Base-by-base conservation (phyloP, 64 coral and sea anemone species). In the Pocillopora verrucosa region DNA sequence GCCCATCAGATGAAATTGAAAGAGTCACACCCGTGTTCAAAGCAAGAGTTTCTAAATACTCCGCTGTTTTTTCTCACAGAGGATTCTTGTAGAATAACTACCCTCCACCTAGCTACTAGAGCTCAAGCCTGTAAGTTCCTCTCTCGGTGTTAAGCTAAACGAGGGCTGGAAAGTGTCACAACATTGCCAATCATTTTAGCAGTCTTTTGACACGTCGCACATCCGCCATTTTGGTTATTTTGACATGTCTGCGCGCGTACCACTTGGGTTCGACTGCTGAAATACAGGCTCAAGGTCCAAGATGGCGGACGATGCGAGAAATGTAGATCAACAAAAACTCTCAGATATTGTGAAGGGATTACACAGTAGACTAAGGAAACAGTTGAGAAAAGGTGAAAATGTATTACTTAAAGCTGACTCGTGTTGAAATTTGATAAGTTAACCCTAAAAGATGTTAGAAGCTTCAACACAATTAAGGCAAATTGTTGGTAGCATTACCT, bases 271-370 rank as follows among this genome's bases (percentile, higher is more conserved):
- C 41, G 24, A 73, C 84, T 83, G 69, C 84, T 87, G 84, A 74
- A 60, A 83, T 5, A 59, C 3, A 5, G 41, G 61, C 59, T 61
- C 65, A 84, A 58, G 20, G 16, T 76, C 22, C 73, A 56, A 59
- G 59, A 70, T 87, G 41, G 79, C 86, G 64, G 65, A 19, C 22
- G 56, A 75, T 36, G 72, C 72, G 84, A 62, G 16, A 20, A 75
- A 36, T 73, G 63, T 74, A 41, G 90, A 98, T 34, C 92, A 94
- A 61, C 88, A 84, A 82, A 77, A 68, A n/a, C 65, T 98, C 10
- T 75, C 96, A 74, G 76, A 95, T 90, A 84, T 98, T 41, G 88
- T 98, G 41, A 98, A 98, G 80, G 88, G 62, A 73, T 86, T 98
- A 26, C 96, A 98, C 60, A 77, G 83, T 17, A 93, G 80, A 74